Conservation (phyloP, 2,888 invertebrate species). For the Xiphydria camelus region DNA sequence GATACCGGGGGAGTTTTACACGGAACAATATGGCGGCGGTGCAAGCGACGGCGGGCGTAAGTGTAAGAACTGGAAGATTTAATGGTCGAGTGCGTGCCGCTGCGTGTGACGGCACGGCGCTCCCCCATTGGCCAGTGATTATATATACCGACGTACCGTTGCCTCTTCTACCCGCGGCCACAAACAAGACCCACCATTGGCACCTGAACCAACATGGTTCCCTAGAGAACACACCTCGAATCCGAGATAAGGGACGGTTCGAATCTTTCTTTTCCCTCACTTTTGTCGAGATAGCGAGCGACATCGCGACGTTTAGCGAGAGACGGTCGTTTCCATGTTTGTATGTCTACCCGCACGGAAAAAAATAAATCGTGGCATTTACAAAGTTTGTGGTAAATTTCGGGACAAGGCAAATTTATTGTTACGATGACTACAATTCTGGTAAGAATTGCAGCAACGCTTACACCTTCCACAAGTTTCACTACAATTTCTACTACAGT, state of each 20-base stretch:
- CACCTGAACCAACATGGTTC: conserved; percentile 3
- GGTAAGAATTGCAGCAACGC: no score
- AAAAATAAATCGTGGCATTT: no score
- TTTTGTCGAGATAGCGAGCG: neutral
- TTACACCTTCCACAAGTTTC: no score
- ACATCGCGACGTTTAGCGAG: neutral
- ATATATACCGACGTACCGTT: neutral
- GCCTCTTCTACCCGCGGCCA: neutral
- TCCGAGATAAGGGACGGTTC: neutral
- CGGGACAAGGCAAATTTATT: no score
- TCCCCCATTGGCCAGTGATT: conserved; percentile 1
- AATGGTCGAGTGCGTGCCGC: neutral
- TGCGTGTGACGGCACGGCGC: neutral
- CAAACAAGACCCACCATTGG: conserved; percentile 3
- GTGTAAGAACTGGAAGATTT: conserved; percentile 4
- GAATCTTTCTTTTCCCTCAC: conserved; percentile 1
- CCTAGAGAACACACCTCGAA: conserved; percentile 1
- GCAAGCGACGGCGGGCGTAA: no score
- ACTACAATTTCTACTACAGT: no score
- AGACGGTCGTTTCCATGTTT: no score
- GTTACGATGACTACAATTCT: no score
- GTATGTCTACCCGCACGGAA: no score
- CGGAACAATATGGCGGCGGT: no score
- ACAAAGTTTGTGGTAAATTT: no score
- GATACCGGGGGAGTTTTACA: no score